Evolutionary conservation across 1,140 invertebrate species (phyloP), one percentile per base, ranked within the genome.

Genomic region (Battus philenor): DNA sequence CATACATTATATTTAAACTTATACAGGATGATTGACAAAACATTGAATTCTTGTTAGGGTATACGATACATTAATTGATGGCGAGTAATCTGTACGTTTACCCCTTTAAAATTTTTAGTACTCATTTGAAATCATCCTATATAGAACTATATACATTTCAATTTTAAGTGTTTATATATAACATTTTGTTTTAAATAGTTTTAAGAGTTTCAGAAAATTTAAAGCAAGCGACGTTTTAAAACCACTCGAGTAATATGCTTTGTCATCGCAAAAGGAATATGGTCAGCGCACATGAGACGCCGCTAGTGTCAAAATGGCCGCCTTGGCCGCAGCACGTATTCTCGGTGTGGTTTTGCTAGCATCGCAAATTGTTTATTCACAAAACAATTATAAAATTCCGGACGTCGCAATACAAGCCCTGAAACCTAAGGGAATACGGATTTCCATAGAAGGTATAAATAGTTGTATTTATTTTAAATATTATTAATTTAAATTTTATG

Each of bases 391-490:
- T 29, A 41, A 46, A 24, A 34, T 45, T 10, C 52, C 52, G 4
- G 43, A 50, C 17, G 56, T 59, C 8, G 51, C 50, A 0, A 56
- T 59, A 34, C 39, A 58, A 32, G 52, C 62, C 2, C 51, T 65
- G 13, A 61, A 34, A 27, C 62, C 62, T 0, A 59, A 52, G 41
- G 62, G 62, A 13, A 31, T 65, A 30, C 26, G 55, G 0, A 30
- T 61, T 5, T 61, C 27, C n/a, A 55, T 65, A 41, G 47, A 50
- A 49, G 58, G 62, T 65, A 46, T n/a, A n/a, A n/a, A n/a, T n/a
- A n/a, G n/a, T n/a, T n/a, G n/a, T n/a, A n/a, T n/a, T n/a, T n/a
- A n/a, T n/a, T n/a, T n/a, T n/a, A n/a, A n/a, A n/a, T n/a, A n/a
- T n/a, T n/a, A n/a, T n/a, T n/a, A n/a, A n/a, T n/a, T n/a, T n/a